Percentiles rank a stretch among this genome's conserved stretches.
phyloP scores from a whole-genome alignment of 2,797 vertebrate species.

The Menidia menidia region DNA sequence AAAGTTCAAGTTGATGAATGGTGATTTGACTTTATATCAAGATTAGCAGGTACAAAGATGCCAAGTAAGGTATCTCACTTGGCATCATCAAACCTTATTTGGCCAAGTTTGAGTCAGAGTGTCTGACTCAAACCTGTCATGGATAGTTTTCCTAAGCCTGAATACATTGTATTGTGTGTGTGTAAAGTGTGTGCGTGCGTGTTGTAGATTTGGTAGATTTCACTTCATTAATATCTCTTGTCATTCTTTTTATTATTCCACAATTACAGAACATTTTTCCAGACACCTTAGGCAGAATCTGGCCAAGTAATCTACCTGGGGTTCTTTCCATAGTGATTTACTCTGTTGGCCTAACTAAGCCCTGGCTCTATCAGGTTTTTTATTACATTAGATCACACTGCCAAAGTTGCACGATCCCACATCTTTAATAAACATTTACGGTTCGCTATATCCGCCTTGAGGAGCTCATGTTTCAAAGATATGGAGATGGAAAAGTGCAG shows the following conservation, averaged over 20 bases:
- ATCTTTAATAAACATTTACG: constrained; percentile 63
- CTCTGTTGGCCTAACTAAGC: constrained; percentile 27
- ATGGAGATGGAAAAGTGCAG: constrained; percentile 24
- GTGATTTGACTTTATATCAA: constrained; percentile 68
- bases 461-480: constrained; percentile 44
- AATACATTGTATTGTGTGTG: constrained; percentile 1
- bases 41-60: constrained; percentile 62
- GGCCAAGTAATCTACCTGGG: constrained; percentile 46
- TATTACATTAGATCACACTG: constrained; percentile 39
- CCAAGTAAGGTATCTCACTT: constrained; percentile 38
- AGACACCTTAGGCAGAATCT: constrained; percentile 32
- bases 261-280: constrained; percentile 36
- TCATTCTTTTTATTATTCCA: constrained; percentile 29
- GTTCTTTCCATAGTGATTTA: constrained; percentile 33
- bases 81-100: too few species aligned
- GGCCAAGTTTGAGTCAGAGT: neutral
- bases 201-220: constrained; percentile 13
- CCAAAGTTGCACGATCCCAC: constrained; percentile 42
- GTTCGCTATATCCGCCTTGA: constrained; percentile 18
- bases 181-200: neutral
- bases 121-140: constrained; percentile 43
- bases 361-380: constrained; percentile 25
- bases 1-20: constrained; percentile 59
- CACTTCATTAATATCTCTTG: constrained; percentile 30
- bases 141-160: constrained; percentile 32